Base-by-base conservation (phyloP, 2,113 vertebrate species). In the human region DNA sequence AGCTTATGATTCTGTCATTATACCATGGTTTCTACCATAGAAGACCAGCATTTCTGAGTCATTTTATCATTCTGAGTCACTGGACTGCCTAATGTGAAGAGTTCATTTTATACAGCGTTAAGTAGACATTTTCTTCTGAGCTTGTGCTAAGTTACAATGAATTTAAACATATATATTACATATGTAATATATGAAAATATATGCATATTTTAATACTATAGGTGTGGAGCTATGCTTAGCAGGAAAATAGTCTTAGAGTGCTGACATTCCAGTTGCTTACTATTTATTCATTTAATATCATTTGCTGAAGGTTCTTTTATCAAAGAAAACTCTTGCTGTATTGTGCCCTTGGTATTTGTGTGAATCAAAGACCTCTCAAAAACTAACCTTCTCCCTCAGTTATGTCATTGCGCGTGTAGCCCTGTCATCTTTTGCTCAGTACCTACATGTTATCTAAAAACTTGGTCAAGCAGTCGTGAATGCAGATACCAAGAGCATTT, bases 121-220 rank as follows among this genome's bases (percentile, higher is more conserved):
- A 11, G n/a, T 79, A 89, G 32, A 18, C 80, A 40, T 89, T 70
- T 66, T 92, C 80, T 93, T 93, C 52, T 82, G 64, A 81, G 4
- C 38, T 82, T 90, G 72, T 89, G 78, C 38, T 88, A 90, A 73
- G 66, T 89, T 87, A 64, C 27, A 93, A 13, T 87, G 70, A 93
- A 93, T 40, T 76, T 83, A 57, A 25, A 83, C 76, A 72, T 92
- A 52, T n/a, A 55, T 55, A 50, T 82, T 40, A 1, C 14, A n/a
- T 45, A 43, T 57, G 10, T 9, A 52, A 27, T 20, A 59, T 30
- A 45, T 66, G 9, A 73, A 38, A 40, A 30, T 76, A 27, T 18
- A 20, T 38, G 9, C 61, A 35, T 52, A 38, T 75, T 50, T 5
- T 76, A 86, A 45, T 81, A 25, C 17, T 45, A 70, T 23, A 84